Evolutionary conservation across 2,113 vertebrate species (phyloP).

Genomic region (Aptenodytes patagonicus): DNA sequence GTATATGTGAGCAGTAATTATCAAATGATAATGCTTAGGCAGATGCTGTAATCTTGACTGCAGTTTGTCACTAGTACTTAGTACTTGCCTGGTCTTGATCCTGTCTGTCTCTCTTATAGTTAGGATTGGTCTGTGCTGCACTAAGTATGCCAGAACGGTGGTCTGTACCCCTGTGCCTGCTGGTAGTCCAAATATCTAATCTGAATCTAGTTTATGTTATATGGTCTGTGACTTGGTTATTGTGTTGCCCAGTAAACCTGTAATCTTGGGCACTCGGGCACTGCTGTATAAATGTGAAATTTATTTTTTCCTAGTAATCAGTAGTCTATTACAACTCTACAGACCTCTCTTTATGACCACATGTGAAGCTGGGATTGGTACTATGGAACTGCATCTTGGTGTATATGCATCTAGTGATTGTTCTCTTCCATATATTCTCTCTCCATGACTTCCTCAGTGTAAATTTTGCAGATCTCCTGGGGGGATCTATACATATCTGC

Average conservation of each 20-base stretch:
- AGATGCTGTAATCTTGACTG: neutral
- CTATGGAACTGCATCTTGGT: neutral
- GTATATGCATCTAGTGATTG: neutral
- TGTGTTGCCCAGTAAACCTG: neutral
- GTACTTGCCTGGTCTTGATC: neutral
- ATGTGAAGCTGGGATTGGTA: neutral
- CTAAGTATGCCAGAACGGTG: neutral
- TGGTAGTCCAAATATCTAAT: neutral
- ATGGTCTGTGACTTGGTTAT: neutral
- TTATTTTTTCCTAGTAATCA: neutral
- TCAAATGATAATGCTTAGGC: accelerated
- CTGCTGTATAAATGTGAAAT: neutral
- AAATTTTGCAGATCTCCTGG: neutral
- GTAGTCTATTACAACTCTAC: neutral
- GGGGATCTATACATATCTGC: neutral
- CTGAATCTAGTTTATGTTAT: neutral
- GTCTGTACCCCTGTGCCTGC: neutral
- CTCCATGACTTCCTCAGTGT: neutral
- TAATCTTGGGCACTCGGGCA: neutral
- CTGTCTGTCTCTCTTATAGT: neutral
- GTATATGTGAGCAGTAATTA: neutral
- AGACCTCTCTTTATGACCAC: neutral
- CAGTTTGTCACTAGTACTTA: neutral
- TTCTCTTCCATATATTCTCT: neutral
- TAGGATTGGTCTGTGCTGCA: neutral